Evolutionary conservation across 2,113 vertebrate genomes (phyloP).

Genomic region (Sebastes schlegelii): DNA sequence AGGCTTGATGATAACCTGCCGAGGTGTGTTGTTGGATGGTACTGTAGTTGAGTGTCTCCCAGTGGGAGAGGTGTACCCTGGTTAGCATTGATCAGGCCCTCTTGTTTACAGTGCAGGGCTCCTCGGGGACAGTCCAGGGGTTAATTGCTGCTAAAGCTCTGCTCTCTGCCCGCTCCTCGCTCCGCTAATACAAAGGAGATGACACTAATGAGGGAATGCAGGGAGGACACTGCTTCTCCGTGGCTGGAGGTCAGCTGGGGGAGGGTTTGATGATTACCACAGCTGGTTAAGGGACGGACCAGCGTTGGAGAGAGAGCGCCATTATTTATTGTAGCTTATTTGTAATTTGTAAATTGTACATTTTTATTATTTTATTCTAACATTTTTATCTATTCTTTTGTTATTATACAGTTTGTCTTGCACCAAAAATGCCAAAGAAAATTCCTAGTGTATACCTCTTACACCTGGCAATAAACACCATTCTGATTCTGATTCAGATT

Average conservation of each 20-base stretch:
- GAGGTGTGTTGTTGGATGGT: background rate
- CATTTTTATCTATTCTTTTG: too few species aligned
- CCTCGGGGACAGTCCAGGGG: conserved; percentile 88
- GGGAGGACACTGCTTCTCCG: background rate
- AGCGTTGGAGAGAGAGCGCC: background rate
- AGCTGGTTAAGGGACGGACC: background rate
- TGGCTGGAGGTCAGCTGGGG: background rate
- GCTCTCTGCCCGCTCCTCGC: conserved; percentile 77
- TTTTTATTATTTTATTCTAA: too few species aligned
- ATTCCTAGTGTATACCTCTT: too few species aligned
- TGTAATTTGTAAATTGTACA: too few species aligned
- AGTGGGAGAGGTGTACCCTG: conserved; percentile 15
- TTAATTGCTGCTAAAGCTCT: conserved; percentile 88
- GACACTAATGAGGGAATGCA: conserved; percentile 25
- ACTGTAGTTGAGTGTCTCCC: background rate
- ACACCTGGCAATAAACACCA: too few species aligned
- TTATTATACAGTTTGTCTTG: too few species aligned
- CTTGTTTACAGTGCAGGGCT: conserved; percentile 91
- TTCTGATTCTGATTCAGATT: background rate
- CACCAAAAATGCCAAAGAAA: too few species aligned
- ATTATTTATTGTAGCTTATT: background rate
- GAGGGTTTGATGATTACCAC: background rate
- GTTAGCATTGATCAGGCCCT: conserved; percentile 86
- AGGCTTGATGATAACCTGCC: background rate
- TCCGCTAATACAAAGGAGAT: conserved; percentile 73